These are phyloP conservation scores for Neocrepidodera transversa DNA, from an alignment of 2,888 invertebrate genomes.

Conservation along the genomic window DNA sequence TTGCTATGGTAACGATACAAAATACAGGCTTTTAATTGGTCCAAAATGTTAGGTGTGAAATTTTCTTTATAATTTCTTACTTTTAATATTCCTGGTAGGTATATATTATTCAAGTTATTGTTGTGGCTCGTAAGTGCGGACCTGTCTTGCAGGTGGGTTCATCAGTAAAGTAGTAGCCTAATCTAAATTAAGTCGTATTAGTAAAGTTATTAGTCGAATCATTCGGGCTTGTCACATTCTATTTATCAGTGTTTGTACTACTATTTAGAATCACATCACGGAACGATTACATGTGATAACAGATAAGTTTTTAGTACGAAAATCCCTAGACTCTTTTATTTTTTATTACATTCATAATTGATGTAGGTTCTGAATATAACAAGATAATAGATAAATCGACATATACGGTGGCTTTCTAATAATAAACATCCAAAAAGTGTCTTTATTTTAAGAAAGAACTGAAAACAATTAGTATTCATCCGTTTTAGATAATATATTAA, in stretches of 20 bases:
- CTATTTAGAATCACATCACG: conserved; percentile 44
- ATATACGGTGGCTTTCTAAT: no score
- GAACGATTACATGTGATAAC: conserved; percentile 40
- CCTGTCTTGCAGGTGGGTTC: conserved; percentile 42
- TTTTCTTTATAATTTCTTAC: no score
- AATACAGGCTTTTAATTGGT: no score
- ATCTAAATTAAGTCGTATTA: conserved; percentile 49
- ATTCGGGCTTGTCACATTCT: conserved; percentile 43
- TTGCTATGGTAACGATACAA: no score
- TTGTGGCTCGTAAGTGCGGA: background rate
- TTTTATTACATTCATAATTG: background rate
- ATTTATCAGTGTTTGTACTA: conserved; percentile 37
- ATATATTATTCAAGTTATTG: no score
- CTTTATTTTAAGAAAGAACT: background rate
- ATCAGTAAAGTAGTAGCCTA: conserved; percentile 46
- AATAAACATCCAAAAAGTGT: no score
- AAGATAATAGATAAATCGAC: no score
- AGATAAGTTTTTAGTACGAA: background rate
- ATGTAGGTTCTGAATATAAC: background rate
- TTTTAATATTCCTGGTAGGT: no score
- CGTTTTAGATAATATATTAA: conserved; percentile 36
- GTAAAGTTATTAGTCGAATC: conserved; percentile 43
- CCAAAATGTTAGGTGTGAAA: no score
- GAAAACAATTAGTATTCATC: conserved; percentile 22
- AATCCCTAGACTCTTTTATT: background rate